Evolutionary conservation across 64 coral and sea anemone species (phyloP).

Genomic region (Montipora efflorescens): DNA sequence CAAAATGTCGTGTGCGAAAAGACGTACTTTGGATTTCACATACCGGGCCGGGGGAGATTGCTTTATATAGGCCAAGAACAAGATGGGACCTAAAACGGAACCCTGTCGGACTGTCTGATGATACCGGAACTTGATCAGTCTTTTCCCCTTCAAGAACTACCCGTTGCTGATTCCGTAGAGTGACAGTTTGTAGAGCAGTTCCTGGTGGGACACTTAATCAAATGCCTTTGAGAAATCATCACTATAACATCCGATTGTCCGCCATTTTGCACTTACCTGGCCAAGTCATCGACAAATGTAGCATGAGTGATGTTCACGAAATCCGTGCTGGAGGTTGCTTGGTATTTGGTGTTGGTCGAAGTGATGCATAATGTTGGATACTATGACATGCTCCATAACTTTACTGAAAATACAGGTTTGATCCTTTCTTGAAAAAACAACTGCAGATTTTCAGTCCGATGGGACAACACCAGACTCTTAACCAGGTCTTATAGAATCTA

Average conservation of each 20-base stretch:
- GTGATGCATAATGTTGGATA: neutral
- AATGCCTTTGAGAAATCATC: constrained; percentile 47
- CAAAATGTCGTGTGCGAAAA: too few relatives aligned
- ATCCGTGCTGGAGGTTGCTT: constrained; percentile 38
- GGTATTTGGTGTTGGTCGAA: constrained; percentile 9
- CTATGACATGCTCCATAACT: constrained; percentile 34
- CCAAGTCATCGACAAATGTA: constrained; percentile 56
- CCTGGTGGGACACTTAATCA: neutral
- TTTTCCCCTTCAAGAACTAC: too few relatives aligned
- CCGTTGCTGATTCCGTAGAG: neutral
- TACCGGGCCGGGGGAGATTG: too few relatives aligned
- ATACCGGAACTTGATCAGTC: too few relatives aligned
- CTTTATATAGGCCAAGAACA: too few relatives aligned
- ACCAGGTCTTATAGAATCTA: constrained; percentile 24
- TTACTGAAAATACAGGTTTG: constrained; percentile 50
- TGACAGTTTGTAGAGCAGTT: constrained; percentile 16
- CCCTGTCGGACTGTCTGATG: too few relatives aligned
- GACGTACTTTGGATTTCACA: too few relatives aligned
- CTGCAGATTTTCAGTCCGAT: constrained; percentile 21
- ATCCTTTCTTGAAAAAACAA: constrained; percentile 13
- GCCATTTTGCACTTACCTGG: constrained; percentile 13
- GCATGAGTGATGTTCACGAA: constrained; percentile 35
- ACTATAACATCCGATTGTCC: constrained; percentile 25
- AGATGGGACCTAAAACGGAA: too few relatives aligned
- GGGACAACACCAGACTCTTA: constrained; percentile 20